Conservation (phyloP, 2,113 vertebrate genomes). For the Balaeniceps rex region DNA sequence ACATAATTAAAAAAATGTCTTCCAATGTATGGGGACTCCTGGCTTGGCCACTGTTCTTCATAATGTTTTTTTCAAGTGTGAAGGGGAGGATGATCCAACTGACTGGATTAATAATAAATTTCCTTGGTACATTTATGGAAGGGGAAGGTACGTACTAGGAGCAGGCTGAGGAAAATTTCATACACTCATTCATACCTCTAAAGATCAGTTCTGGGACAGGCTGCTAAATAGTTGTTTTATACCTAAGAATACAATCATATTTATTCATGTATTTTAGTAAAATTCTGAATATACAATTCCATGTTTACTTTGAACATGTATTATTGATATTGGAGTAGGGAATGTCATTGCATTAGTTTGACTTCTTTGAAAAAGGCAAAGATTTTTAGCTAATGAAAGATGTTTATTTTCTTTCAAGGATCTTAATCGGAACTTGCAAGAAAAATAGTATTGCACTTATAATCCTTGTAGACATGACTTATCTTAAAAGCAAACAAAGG, state of each 20-base stretch:
- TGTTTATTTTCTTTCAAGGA: slow-evolving; percentile 75
- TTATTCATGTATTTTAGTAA: slow-evolving; percentile 63
- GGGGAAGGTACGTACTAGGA: slow-evolving; percentile 66
- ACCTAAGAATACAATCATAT: slow-evolving; percentile 54
- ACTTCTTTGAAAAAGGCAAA: slow-evolving; percentile 73
- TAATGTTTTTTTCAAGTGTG: background rate
- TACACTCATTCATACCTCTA: slow-evolving; percentile 73
- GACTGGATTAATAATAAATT: slow-evolving; percentile 4
- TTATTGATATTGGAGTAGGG: slow-evolving; percentile 61
- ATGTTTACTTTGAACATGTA: slow-evolving; percentile 77
- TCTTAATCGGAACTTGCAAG: slow-evolving; percentile 74
- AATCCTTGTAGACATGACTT: background rate
- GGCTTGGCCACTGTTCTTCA: background rate
- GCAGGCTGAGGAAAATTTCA: slow-evolving; percentile 67
- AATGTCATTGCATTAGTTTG: slow-evolving; percentile 19
- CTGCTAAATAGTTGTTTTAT: background rate
- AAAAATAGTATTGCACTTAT: slow-evolving; percentile 52
- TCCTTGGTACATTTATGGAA: slow-evolving; percentile 71
- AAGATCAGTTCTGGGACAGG: slow-evolving; percentile 78
- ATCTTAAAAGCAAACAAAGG: background rate
- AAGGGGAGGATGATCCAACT: background rate
- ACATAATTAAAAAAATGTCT: background rate
- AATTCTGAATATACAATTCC: slow-evolving; percentile 73
- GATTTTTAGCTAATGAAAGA: slow-evolving; percentile 74
- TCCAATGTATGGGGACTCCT: background rate